These are phyloP conservation scores for Ceratosolen solmsi DNA, from an alignment of 1,140 invertebrate species.

Conservation along the genomic window DNA sequence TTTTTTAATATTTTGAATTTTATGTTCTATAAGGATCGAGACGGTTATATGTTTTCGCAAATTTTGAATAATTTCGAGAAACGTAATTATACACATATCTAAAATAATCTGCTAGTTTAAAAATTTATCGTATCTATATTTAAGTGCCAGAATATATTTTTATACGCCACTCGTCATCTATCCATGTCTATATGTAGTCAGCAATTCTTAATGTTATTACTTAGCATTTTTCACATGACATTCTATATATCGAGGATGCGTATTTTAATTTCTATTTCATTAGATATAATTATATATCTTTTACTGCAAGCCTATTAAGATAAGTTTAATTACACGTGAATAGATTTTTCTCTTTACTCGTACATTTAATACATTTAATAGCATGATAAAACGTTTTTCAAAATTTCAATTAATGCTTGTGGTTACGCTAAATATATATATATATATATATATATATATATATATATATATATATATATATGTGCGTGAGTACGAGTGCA, in stretches of 20 bases:
- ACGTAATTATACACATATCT: too few relatives aligned
- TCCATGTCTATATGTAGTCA: conserved; percentile 1
- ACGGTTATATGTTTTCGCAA: too few relatives aligned
- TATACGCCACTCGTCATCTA: too few relatives aligned
- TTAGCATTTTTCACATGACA: conserved; percentile 22
- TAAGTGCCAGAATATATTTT: too few relatives aligned
- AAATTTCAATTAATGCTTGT: conserved; percentile 43
- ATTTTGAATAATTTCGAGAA: too few relatives aligned
- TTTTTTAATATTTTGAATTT: too few relatives aligned
- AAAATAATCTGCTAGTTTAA: too few relatives aligned
- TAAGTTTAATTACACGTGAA: conserved; percentile 32
- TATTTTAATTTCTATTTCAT: conserved; percentile 41
- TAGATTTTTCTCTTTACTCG: not conserved
- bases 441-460: not conserved
- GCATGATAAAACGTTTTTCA: conserved; percentile 33
- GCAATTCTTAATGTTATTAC: conserved; percentile 26
- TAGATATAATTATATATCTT: conserved; percentile 30
- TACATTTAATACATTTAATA: not conserved
- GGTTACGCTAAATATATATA: not conserved
- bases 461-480: not conserved
- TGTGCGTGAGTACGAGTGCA: not conserved
- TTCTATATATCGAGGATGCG: not conserved
- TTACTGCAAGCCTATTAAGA: conserved; percentile 35
- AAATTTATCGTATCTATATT: too few relatives aligned
- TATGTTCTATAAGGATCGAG: too few relatives aligned